A percentile compares a stretch with the other conserved stretches of the same genome.
Conservation (phyloP, 1,140 invertebrate species). For the Vollenhovia emeryi region DNA sequence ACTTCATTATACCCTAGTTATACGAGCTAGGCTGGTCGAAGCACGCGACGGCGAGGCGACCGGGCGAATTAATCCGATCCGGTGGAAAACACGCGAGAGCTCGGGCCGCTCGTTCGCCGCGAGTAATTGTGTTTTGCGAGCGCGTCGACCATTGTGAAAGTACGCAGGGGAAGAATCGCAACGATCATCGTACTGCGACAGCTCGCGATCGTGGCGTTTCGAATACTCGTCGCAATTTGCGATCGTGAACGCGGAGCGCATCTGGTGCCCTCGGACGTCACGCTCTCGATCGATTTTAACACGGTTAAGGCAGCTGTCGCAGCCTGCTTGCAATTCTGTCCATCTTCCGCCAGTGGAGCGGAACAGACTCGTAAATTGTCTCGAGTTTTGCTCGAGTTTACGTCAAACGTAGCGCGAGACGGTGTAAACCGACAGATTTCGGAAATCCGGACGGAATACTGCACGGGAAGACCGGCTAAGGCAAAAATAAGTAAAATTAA, state of each 20-base stretch:
- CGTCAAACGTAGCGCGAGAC: not conserved
- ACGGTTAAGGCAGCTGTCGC: slow-evolving; percentile 63
- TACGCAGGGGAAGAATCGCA: slow-evolving; percentile 45
- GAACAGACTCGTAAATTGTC: slow-evolving; percentile 55
- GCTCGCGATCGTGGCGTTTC: slow-evolving; percentile 55
- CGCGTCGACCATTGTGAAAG: slow-evolving; percentile 55
- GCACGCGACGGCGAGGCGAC: not conserved
- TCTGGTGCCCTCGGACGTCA: slow-evolving; percentile 71
- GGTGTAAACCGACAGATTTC: not conserved
- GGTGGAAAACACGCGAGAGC: slow-evolving; percentile 28
- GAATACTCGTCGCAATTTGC: slow-evolving; percentile 69
- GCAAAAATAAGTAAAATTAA: no score
- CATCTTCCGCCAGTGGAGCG: slow-evolving; percentile 55
- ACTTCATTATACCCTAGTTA: slow-evolving; percentile 5
- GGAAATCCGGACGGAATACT: not conserved
- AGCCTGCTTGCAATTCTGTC: slow-evolving; percentile 47
- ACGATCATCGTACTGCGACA: slow-evolving; percentile 53
- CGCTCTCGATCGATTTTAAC: slow-evolving; percentile 71
- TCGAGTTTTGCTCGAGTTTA: slow-evolving; percentile 56
- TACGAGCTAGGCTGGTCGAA: not conserved
- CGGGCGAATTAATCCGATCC: slow-evolving; percentile 16
- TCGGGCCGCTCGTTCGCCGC: slow-evolving; percentile 9
- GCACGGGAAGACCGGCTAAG: no score
- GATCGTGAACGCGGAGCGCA: slow-evolving; percentile 70
- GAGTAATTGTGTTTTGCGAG: slow-evolving; percentile 42